Base-by-base conservation (phyloP, 2,888 invertebrate species). In the Kuschelorhynchus macadamiae region DNA sequence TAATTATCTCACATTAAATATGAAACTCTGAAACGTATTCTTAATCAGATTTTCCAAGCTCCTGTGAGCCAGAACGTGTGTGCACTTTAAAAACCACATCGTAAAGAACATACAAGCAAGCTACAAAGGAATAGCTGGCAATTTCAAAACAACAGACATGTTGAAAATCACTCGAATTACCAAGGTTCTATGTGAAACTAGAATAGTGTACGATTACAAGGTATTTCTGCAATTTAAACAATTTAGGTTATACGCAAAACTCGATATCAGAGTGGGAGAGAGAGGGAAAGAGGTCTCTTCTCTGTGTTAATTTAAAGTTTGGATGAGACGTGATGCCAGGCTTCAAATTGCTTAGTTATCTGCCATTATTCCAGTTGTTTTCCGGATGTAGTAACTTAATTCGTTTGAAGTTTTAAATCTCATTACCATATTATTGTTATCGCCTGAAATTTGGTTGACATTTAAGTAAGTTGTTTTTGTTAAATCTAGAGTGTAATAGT, bases 241-340 rank as follows among this genome's bases (percentile, higher is more conserved):
- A 52, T 53, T 53, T 14, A 36, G 20, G 20, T 36, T 53, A 41
- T 39, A 53, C 41, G 18, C 53, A 25, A 9, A 41, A 41, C 14
- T 39, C 39, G 20, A 39, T 25, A n/a, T n/a, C n/a, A n/a, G n/a
- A n/a, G n/a, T n/a, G n/a, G n/a, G n/a, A n/a, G n/a, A n/a, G n/a
- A n/a, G n/a, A n/a, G 5, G 36, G 52, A 39, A 20, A 18, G 8
- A 3, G 1, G 8, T 20, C 25, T 16, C 21, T 33, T 36, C 21
- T 14, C 39, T 21, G 39, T 39, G 39, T 53, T 53, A 53, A 53
- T 53, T 53, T 53, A 53, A 53, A 52, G 39, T 53, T 53, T 53
- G 20, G 41, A 53, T 36, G 21, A 11, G 41, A 53, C 16, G 41
- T 14, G 39, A 39, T 39, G 20, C 21, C 20, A 25, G 53, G 33